These are phyloP conservation scores for Scaptomyza polygonia DNA, from an alignment of 2,888 invertebrate species.

Conservation along the genomic window DNA sequence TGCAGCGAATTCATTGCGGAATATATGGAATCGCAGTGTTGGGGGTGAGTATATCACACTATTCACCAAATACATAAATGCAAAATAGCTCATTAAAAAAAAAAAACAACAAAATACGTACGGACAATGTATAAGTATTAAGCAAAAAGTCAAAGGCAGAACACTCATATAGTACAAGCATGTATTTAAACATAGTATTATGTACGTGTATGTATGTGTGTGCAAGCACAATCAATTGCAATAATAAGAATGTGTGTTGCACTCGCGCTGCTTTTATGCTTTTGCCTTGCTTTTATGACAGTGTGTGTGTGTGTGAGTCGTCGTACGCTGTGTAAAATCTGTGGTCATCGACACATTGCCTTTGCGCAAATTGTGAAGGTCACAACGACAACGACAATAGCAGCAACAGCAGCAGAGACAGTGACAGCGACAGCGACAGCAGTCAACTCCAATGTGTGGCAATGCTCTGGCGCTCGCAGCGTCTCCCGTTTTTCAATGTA, in stretches of 20 bases:
- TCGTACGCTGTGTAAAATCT: slow-evolving; percentile 75
- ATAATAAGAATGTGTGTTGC: slow-evolving; percentile 72
- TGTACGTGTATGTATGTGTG: not conserved
- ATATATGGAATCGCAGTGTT: slow-evolving; percentile 85
- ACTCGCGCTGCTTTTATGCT: slow-evolving; percentile 69
- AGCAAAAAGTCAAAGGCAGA: slow-evolving; percentile 37
- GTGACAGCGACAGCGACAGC: slow-evolving; percentile 52
- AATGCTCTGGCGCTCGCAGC: slow-evolving; percentile 44
- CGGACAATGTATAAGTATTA: slow-evolving; percentile 8
- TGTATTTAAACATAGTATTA: slow-evolving; percentile 12
- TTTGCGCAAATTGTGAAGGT: slow-evolving; percentile 85
- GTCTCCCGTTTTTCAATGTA: slow-evolving; percentile 31
- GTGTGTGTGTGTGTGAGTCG: slow-evolving; percentile 48
- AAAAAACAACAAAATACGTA: not conserved
- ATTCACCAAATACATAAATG: slow-evolving; percentile 11
- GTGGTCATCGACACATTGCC: slow-evolving; percentile 86
- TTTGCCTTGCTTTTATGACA: slow-evolving; percentile 41
- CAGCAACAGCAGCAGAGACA: slow-evolving; percentile 57
- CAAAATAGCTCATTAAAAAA: no score
- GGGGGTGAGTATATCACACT: slow-evolving; percentile 82
- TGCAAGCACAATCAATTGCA: slow-evolving; percentile 69
- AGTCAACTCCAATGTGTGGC: slow-evolving; percentile 61
- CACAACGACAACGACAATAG: slow-evolving; percentile 83
- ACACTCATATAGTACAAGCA: slow-evolving; percentile 6
- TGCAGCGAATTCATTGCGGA: slow-evolving; percentile 84